Base-by-base conservation (phyloP, 1,140 invertebrate species). In the Brachionus rubens region DNA sequence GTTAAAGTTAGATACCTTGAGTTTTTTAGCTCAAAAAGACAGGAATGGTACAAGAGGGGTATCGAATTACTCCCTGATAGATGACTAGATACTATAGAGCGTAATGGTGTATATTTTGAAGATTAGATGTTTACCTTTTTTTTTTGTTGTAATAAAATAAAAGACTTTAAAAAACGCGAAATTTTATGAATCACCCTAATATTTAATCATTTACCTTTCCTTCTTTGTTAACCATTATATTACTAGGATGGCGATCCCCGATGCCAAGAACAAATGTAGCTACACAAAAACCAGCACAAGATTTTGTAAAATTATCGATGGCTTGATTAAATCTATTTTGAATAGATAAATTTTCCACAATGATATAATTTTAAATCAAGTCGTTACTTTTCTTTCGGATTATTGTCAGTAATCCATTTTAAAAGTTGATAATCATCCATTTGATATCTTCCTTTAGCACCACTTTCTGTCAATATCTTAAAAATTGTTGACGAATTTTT, bases 181-280 rank as follows among this genome's bases (percentile, higher is more conserved):
- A n/a, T n/a, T n/a, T n/a, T n/a, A n/a, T n/a, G n/a, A n/a, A n/a
- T n/a, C n/a, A n/a, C n/a, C n/a, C n/a, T n/a, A n/a, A n/a, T n/a
- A n/a, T n/a, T n/a, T n/a, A n/a, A n/a, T n/a, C n/a, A n/a, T n/a
- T n/a, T 79, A 87, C 87, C 81, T 87, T 85, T 56, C 89, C 89
- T 59, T 90, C 92, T 81, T 90, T 90, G 80, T 93, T 96, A 6
- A 99, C 90, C 97, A 99, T 99, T 79, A 99, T 98, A 83, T 99
- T 99, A 83, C 98, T 96, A 0, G 95, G 94, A 86, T 99, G 96
- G 72, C 97, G 86, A 86, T 98, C 96, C 5, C 94, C 94, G 75
- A 98, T 94, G 7, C 96, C 89, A n/a, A 99, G 87, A 14, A 99
- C 92, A 84, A 98, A 99, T 0, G 97, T 99, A 3, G 96, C 96